Conservation (phyloP, 2,113 vertebrate species). For the Caranx ignobilis region DNA sequence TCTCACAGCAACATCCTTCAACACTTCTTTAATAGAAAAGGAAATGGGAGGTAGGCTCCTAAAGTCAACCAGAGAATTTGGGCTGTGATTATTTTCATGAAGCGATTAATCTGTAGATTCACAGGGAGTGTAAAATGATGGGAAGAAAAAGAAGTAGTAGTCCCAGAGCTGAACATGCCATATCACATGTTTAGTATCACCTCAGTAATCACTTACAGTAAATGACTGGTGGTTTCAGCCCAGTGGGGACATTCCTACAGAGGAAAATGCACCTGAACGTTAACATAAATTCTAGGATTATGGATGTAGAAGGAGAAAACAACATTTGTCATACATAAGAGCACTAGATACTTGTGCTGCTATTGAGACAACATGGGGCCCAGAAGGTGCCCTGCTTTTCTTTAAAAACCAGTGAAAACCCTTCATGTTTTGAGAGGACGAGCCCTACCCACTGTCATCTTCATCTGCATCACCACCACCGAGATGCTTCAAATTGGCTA, state of each 20-base stretch:
- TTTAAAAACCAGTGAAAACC: conserved; percentile 1
- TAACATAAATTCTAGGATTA: neutral
- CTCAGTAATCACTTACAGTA: neutral
- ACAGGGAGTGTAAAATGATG: neutral
- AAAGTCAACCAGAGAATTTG: neutral
- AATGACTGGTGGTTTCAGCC: neutral
- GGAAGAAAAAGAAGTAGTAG: neutral
- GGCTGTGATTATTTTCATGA: neutral
- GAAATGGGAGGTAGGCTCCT: neutral
- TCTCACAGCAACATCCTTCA: neutral
- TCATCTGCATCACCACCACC: neutral
- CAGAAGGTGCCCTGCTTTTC: neutral
- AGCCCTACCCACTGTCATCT: neutral
- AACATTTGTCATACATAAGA: neutral
- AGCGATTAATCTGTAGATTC: neutral
- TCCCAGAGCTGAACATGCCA: neutral
- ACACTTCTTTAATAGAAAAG: neutral
- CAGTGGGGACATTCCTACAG: neutral
- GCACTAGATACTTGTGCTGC: neutral
- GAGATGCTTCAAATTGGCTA: neutral
- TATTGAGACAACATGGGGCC: neutral
- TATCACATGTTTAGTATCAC: neutral
- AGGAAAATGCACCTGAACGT: neutral
- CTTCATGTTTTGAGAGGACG: neutral
- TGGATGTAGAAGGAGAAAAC: neutral